phyloP scores from a whole-genome alignment of 2,113 vertebrate genomes.

The Callipepla californica region DNA sequence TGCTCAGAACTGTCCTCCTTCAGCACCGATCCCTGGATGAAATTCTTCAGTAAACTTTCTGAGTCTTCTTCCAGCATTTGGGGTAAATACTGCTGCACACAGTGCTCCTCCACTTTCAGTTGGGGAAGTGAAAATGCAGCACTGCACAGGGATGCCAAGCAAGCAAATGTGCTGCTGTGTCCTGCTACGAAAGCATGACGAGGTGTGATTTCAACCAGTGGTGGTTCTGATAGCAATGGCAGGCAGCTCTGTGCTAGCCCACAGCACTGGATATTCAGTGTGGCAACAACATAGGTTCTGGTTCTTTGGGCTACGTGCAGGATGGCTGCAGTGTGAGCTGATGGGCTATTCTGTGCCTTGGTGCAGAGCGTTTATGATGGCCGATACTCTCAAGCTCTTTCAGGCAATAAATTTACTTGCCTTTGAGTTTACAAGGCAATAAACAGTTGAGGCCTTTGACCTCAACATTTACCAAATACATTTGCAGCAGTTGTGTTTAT shows the following conservation, averaged over 20 bases:
- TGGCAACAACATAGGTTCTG: conserved; percentile 15
- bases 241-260: conserved; percentile 26
- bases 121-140: not conserved
- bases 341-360: conserved; percentile 74
- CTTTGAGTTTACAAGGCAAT: conserved; percentile 89
- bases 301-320: conserved; percentile 46
- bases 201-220: conserved; percentile 47
- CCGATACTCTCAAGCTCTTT: conserved; percentile 82
- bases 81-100: not conserved
- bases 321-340: conserved; percentile 62
- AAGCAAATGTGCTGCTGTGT: not conserved
- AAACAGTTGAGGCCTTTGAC: conserved; percentile 87
- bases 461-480: conserved; percentile 85
- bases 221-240: conserved; percentile 47
- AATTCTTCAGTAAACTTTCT: not conserved
- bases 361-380: conserved; percentile 81
- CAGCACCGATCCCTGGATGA: too few relatives aligned
- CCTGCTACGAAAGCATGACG: not conserved
- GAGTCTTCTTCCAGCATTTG: not conserved
- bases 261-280: not conserved
- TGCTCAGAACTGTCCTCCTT: too few relatives aligned
- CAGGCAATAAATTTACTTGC: conserved; percentile 86
- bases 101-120: not conserved
- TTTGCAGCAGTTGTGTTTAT: conserved; percentile 87
- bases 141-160: not conserved